Base-by-base conservation (phyloP, 2,888 invertebrate species). In the Drosophila koepferae region DNA sequence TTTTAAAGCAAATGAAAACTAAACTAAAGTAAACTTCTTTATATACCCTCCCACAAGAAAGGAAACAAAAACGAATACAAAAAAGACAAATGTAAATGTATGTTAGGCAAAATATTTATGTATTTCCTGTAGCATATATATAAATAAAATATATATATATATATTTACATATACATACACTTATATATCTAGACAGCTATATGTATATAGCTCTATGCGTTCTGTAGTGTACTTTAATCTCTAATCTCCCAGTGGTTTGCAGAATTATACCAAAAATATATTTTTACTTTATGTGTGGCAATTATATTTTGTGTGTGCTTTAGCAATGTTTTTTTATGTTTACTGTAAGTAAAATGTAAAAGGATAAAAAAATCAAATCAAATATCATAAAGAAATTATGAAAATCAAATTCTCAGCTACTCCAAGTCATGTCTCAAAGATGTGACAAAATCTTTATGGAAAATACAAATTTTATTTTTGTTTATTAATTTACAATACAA, bases 221-320 rank as follows among this genome's bases (percentile, higher is more conserved):
- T 72, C 51, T 75, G 65, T 76, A 81, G 53, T 78, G 68, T 77
- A 86, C 77, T 80, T 75, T 86, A 81, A 58, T 36, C 69, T 90
- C 72, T 78, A 67, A 67, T 67, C 80, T 82, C 84, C 86, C 78
- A 86, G 78, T 83, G 91, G 86, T 84, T 91, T 82, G 82, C 81
- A 83, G 91, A 91, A 83, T 83, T 89, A 91, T 90, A 90, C 90
- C 90, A 90, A 90, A 90, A 90, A 90, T 86, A 87, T 86, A 83
- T 77, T 76, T 80, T 79, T 82, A 82, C 74, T 80, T 82, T 80
- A 81, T 72, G 81, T 91, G 92, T 92, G 91, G 92, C 92, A 92
- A 92, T 92, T 86, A 67, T 67, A 80, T 89, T 90, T 86, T 83
- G 64, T 74, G 84, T 74, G 88, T 82, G 86, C 84, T 81, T 82